These are phyloP conservation scores for Caracal caracal DNA, from an alignment of 2,113 vertebrate genomes.

Conservation along the genomic window DNA sequence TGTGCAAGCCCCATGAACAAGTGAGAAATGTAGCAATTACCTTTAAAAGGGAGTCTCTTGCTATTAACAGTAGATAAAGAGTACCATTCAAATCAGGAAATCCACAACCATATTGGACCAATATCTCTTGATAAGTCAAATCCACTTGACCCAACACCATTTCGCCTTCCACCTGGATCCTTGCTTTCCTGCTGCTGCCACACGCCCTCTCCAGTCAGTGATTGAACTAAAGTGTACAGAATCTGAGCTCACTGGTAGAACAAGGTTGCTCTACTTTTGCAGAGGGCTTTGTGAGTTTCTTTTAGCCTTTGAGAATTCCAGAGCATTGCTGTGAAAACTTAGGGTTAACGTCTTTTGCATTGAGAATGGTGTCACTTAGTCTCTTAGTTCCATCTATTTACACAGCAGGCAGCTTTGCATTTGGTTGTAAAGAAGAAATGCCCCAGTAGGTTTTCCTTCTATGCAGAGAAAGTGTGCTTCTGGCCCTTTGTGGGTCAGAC, in stretches of 20 bases:
- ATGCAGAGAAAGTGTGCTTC: conserved; percentile 49
- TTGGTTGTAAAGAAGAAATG: conserved; percentile 59
- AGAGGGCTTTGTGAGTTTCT: background rate
- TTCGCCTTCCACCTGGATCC: background rate
- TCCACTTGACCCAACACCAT: background rate
- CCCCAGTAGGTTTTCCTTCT: conserved; percentile 62
- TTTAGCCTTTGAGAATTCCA: conserved; percentile 49
- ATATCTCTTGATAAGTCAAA: background rate
- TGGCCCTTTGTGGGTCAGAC: conserved; percentile 74
- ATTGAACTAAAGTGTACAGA: background rate
- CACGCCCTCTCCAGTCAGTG: background rate
- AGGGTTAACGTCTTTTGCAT: conserved; percentile 73
- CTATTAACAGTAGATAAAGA: background rate
- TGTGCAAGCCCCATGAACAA: conserved; percentile 55
- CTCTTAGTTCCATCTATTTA: conserved; percentile 70
- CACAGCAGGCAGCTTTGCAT: conserved; percentile 70
- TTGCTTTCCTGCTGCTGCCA: background rate
- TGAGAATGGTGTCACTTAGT: conserved; percentile 70
- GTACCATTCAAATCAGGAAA: background rate
- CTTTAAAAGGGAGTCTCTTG: background rate
- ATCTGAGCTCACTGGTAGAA: background rate
- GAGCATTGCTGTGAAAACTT: conserved; percentile 52
- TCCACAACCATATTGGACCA: background rate
- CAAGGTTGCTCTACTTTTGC: conserved; percentile 53
- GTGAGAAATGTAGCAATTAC: conserved; percentile 28